A percentile compares a stretch with the other conserved stretches of the same genome.
These are phyloP conservation scores for Macroteleia sp. DNA, from an alignment of 2,888 invertebrate species.

Conservation along the genomic window DNA sequence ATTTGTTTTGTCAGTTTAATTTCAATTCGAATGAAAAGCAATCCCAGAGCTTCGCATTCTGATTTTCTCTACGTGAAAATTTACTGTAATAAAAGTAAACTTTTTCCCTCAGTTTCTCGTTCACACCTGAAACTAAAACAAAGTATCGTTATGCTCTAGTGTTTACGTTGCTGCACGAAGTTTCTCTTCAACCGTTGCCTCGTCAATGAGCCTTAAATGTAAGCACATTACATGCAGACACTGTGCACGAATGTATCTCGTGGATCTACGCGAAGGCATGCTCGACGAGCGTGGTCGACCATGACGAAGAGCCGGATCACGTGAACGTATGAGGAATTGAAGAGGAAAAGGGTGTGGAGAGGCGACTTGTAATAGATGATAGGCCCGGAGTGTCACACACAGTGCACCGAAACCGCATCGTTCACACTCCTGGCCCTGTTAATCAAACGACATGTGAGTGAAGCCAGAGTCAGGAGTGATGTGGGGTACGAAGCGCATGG, in stretches of 20 bases:
- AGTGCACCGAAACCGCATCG: slow-evolving; percentile 75
- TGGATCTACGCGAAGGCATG: slow-evolving; percentile 9
- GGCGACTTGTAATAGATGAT: slow-evolving; percentile 75
- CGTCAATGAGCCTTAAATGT: slow-evolving; percentile 2
- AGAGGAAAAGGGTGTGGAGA: slow-evolving; percentile 53
- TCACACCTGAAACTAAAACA: not conserved
- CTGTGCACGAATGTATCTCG: not conserved
- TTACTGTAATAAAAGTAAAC: too few relatives aligned
- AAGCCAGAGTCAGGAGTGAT: not conserved
- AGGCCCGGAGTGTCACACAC: slow-evolving; percentile 77
- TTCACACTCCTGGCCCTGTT: slow-evolving; percentile 77
- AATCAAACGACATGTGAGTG: slow-evolving; percentile 73
- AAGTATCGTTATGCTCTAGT: not conserved
- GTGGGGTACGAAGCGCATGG: too few relatives aligned
- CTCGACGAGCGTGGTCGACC: slow-evolving; percentile 24
- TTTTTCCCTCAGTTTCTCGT: too few relatives aligned
- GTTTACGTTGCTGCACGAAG: not conserved
- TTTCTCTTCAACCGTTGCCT: not conserved
- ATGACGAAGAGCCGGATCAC: slow-evolving; percentile 23
- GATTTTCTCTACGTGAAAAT: too few relatives aligned
- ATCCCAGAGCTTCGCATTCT: too few relatives aligned
- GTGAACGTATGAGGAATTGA: slow-evolving; percentile 42
- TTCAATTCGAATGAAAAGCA: too few relatives aligned
- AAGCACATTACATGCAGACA: not conserved
- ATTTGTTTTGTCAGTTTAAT: too few relatives aligned